Evolutionary conservation across 2,113 vertebrate genomes (phyloP), one percentile per base, ranked within the genome.

Genomic region (Poeciliopsis prolifica): DNA sequence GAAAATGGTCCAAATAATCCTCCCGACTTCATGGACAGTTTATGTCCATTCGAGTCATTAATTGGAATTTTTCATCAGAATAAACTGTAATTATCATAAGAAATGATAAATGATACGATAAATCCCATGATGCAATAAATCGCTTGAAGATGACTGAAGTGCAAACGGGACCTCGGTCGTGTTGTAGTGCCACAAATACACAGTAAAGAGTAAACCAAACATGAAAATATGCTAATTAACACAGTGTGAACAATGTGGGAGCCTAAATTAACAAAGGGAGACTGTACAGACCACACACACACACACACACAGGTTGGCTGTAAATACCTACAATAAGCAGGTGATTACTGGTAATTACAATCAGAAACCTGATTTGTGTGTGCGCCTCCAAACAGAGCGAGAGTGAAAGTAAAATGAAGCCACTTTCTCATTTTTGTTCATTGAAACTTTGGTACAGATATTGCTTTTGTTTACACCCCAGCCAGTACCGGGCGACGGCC

Each of bases 401-500:
- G n/a, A 48, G 22, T 61, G 24, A 58, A 58, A 58, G 22, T 11
- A 17, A 58, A 37, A 37, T 37, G 35, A 37, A 58, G 22, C 35
- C 11, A 17, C 29, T 66, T 77, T 44, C 66, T 60, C 65, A 64
- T 61, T 54, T 78, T 71, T 65, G 42, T 68, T 64, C 14, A 75
- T 73, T 61, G 26, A 48, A 62, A 78, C 9, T 58, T 40, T 22
- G 31, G 0, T 7, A 12, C 65, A 74, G 11, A 7, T 48, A 5
- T 44, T 19, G 68, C n/a, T 17, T 33, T 24, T 71, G 54, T 65
- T 29, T 48, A n/a, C 63, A 65, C 10, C 40, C 15, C n/a, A 14
- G 24, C 37, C 33, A 31, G 12, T 37, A 17, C 26, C 77, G 63
- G 65, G 66, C n/a, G n/a, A 35, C 17, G 19, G 35, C 26, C 26